Percentiles rank a stretch among this genome's conserved stretches.
Evolutionary conservation across 2,888 invertebrate species (phyloP).

Genomic region (Pecten maximus): DNA sequence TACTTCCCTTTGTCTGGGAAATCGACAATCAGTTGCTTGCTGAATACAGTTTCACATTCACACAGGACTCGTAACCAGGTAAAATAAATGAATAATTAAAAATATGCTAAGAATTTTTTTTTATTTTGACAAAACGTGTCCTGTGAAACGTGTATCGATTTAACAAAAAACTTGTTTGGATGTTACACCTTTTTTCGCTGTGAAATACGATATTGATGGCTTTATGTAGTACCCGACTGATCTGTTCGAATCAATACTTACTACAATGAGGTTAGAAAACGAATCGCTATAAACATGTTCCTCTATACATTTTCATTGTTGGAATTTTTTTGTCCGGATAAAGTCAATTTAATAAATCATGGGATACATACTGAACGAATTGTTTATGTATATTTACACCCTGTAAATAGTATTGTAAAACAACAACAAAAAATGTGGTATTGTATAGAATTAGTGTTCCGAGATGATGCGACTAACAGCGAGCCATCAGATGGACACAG

Average conservation of each 20-base stretch:
- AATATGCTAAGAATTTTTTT: constrained; percentile 2
- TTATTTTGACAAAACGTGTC: background rate
- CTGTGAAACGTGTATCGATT: background rate
- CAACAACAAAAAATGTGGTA: background rate
- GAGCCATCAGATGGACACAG: background rate
- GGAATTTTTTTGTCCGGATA: background rate
- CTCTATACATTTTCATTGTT: background rate
- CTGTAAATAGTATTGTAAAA: background rate
- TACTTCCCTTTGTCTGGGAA: constrained; percentile 13
- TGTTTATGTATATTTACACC: background rate
- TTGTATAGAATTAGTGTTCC: background rate
- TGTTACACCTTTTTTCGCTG: background rate
- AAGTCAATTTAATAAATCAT: constrained; percentile 34
- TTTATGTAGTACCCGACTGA: background rate
- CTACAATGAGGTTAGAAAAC: background rate
- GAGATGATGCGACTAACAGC: background rate
- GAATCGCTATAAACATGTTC: constrained; percentile 13
- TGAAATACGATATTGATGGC: background rate
- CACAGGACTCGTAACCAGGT: background rate
- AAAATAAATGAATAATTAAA: background rate
- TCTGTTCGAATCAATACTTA: background rate
- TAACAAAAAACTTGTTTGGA: background rate
- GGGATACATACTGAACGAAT: background rate
- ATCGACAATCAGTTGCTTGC: background rate
- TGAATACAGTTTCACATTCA: background rate